Evolutionary conservation across 1,140 invertebrate genomes (phyloP).

Genomic region (Mactra quadrangularis): DNA sequence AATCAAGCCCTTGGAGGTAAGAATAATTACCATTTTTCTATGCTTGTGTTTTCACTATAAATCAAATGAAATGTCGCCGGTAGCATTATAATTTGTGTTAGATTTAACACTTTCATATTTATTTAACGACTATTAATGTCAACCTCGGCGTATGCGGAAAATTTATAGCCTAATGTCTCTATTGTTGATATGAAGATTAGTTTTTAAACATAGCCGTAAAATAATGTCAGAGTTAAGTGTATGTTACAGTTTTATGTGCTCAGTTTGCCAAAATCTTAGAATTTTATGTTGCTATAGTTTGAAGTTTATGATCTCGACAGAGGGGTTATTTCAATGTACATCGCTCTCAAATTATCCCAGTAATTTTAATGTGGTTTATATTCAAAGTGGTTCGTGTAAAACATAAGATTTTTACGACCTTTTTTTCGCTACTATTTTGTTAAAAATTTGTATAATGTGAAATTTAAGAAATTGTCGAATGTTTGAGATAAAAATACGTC

Average conservation of each 20-base stretch:
- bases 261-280: not conserved
- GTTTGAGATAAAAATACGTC: too few relatives aligned
- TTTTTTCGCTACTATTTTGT: too few relatives aligned
- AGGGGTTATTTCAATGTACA: too few relatives aligned
- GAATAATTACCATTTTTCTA: not conserved
- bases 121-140: constrained; percentile 56
- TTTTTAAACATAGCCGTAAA: constrained; percentile 16
- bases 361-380: too few relatives aligned
- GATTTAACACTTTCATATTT: constrained; percentile 39
- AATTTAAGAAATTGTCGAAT: too few relatives aligned
- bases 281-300: not conserved
- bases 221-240: not conserved
- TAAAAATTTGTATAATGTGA: too few relatives aligned
- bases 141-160: constrained; percentile 34
- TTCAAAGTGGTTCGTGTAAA: too few relatives aligned
- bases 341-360: too few relatives aligned
- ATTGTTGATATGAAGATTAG: constrained; percentile 23
- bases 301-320: not conserved
- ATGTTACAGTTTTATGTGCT: constrained; percentile 32
- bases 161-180: constrained; percentile 43
- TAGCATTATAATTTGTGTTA: constrained; percentile 30
- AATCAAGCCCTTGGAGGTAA: constrained; percentile 54
- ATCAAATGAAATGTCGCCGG: constrained; percentile 18
- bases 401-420: too few relatives aligned
- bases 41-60: constrained; percentile 36